These are phyloP conservation scores for Proteles cristata DNA, from an alignment of 2,113 vertebrate species.

Conservation along the genomic window DNA sequence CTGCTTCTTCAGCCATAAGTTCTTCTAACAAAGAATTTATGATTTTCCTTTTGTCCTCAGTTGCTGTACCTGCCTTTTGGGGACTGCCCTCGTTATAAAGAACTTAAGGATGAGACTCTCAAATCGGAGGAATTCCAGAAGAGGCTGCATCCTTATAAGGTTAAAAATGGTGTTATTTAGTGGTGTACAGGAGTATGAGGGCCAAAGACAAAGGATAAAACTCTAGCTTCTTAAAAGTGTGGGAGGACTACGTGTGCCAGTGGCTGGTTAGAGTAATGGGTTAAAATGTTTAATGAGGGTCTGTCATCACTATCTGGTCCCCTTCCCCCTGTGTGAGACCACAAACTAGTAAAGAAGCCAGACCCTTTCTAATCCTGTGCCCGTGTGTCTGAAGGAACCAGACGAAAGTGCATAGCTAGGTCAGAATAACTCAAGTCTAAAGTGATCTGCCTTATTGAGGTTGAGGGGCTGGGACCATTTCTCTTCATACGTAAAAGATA, in stretches of 20 bases:
- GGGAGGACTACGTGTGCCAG: background rate
- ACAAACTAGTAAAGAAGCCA: background rate
- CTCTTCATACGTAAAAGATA: background rate
- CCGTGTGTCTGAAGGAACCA: background rate
- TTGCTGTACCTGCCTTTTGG: constrained; percentile 82
- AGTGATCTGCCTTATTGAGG: background rate
- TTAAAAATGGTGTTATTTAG: constrained; percentile 55
- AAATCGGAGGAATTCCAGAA: constrained; percentile 79
- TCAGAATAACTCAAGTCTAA: background rate
- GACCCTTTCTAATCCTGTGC: background rate
- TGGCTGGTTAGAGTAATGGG: background rate
- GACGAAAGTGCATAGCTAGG: background rate
- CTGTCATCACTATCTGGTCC: background rate
- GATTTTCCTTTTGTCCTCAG: constrained; percentile 77
- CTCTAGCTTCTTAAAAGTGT: background rate
- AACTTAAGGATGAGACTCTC: constrained; percentile 84
- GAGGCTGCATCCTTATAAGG: constrained; percentile 82
- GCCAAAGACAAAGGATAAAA: background rate
- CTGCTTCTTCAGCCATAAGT: background rate
- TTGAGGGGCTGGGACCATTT: background rate
- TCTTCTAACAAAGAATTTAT: background rate
- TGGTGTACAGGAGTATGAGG: background rate
- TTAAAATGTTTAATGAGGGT: background rate
- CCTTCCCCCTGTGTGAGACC: background rate
- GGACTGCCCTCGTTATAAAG: constrained; percentile 83